Evolutionary conservation across 2,113 vertebrate genomes (phyloP).

Genomic region (Gulo gulo): DNA sequence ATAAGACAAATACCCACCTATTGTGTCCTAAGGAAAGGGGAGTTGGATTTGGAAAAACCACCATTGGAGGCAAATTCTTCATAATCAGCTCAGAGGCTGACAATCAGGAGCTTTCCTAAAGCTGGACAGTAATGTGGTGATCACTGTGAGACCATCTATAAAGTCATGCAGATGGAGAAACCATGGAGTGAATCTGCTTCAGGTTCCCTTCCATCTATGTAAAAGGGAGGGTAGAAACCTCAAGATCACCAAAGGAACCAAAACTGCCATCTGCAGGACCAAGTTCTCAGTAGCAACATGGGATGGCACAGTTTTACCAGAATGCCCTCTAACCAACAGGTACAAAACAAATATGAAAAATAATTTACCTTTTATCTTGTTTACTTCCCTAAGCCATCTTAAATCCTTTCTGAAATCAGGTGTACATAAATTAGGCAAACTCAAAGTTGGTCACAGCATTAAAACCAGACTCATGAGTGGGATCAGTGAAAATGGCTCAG

Average conservation of each 20-base stretch:
- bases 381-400: too few relatives aligned
- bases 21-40: background rate
- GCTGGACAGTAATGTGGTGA: too few relatives aligned
- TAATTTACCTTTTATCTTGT: background rate
- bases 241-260: background rate
- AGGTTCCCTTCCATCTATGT: accelerated
- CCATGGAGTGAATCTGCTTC: background rate
- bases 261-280: background rate
- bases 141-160: background rate
- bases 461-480: background rate
- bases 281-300: background rate
- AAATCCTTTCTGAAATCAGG: background rate
- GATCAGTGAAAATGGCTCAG: background rate
- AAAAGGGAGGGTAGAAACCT: background rate
- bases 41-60: background rate
- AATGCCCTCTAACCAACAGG: background rate
- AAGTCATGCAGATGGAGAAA: background rate
- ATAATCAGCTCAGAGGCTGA: background rate
- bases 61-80: background rate
- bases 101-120: too few relatives aligned
- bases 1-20: background rate
- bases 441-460: background rate
- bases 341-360: background rate
- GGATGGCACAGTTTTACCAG: background rate
- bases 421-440: background rate